These are phyloP conservation scores for Drosophila carrolli DNA, from an alignment of 1,140 invertebrate genomes.

Conservation along the genomic window DNA sequence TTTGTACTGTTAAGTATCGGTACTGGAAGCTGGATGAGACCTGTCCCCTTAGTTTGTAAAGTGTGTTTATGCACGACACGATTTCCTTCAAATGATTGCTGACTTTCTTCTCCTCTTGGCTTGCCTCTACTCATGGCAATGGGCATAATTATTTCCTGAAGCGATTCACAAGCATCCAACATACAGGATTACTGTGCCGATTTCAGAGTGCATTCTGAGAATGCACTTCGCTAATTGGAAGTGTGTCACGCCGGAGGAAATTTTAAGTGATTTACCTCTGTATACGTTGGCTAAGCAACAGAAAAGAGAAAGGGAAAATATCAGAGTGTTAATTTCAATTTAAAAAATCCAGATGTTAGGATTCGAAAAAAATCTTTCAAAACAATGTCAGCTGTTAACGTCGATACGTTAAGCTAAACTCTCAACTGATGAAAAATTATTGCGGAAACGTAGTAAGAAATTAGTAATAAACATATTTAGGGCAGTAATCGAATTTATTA, in stretches of 20 bases:
- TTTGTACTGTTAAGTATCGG: background rate
- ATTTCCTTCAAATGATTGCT: constrained; percentile 36
- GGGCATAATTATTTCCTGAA: constrained; percentile 33
- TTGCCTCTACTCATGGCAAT: constrained; percentile 1
- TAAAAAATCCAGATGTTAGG: too few species aligned
- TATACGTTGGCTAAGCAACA: background rate
- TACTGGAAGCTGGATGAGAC: background rate
- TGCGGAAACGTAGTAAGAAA: too few species aligned
- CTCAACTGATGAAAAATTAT: too few species aligned
- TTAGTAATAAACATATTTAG: too few species aligned
- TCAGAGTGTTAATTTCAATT: too few species aligned
- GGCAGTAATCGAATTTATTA: too few species aligned
- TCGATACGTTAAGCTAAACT: too few species aligned
- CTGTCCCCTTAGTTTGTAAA: constrained; percentile 36
- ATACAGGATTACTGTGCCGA: constrained; percentile 7
- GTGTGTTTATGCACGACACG: constrained; percentile 51
- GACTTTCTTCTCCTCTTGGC: constrained; percentile 3
- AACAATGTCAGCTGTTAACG: too few species aligned
- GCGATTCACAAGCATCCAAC: background rate
- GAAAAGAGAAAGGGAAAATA: too few species aligned
- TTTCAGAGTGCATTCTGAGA: constrained; percentile 36
- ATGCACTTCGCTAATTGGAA: constrained; percentile 61
- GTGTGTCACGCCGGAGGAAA: constrained; percentile 39
- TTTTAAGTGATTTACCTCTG: constrained; percentile 30
- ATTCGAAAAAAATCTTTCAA: too few species aligned